Evolutionary conservation across 1,140 invertebrate species (phyloP).

Genomic region (Leguminivora glycinivorella): DNA sequence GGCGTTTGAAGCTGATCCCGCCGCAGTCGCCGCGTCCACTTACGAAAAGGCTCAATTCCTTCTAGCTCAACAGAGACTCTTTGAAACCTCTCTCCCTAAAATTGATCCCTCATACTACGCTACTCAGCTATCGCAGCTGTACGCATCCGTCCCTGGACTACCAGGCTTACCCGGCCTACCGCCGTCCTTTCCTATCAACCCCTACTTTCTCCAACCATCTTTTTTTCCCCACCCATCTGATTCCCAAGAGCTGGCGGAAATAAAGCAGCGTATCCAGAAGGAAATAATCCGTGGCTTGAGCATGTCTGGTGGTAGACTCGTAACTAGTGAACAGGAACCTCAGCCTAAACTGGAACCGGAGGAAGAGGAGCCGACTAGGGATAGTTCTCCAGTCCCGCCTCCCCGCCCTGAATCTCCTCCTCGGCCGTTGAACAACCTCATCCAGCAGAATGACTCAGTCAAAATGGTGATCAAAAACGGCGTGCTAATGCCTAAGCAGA

Average conservation of each 20-base stretch:
- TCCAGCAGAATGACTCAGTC: constrained; percentile 82
- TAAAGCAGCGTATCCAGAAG: constrained; percentile 84
- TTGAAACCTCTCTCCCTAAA: constrained; percentile 77
- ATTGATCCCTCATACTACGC: constrained; percentile 80
- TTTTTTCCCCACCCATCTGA: constrained; percentile 81
- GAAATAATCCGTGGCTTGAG: constrained; percentile 83
- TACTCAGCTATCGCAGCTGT: constrained; percentile 79
- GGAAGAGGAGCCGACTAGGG: constrained; percentile 67
- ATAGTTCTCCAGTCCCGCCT: constrained; percentile 56
- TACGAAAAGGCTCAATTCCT: constrained; percentile 79
- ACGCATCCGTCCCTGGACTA: constrained; percentile 74
- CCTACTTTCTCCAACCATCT: constrained; percentile 80
- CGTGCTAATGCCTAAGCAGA: constrained; percentile 92
- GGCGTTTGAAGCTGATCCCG: constrained; percentile 64
- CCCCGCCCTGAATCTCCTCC: constrained; percentile 69
- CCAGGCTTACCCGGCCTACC: constrained; percentile 74
- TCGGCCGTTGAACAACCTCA: constrained; percentile 52
- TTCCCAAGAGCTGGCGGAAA: constrained; percentile 80
- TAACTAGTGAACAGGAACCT: constrained; percentile 79
- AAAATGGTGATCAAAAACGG: constrained; percentile 95
- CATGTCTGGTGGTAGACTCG: constrained; percentile 83
- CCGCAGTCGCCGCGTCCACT: constrained; percentile 49
- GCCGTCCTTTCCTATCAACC: constrained; percentile 79
- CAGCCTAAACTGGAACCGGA: constrained; percentile 64
- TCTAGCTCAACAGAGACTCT: constrained; percentile 81